Conservation (phyloP, 2,888 invertebrate species). For the Rambutsinella grinnellia region DNA sequence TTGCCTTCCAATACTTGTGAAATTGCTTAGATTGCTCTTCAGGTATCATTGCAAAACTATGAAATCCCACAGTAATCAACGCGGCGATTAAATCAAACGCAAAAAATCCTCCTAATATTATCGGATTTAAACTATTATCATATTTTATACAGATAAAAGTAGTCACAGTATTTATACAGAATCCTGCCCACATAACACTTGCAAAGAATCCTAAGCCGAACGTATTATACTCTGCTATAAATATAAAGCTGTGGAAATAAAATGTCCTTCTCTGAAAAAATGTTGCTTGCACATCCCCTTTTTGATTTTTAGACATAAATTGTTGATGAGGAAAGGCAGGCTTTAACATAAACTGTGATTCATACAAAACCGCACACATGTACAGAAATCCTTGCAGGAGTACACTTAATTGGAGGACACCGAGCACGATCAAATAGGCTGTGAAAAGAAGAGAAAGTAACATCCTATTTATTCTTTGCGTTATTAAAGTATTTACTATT, state of each 20-base stretch:
- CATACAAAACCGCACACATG: not conserved
- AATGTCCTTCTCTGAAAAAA: not conserved
- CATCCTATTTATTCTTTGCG: not conserved
- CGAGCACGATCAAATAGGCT: not conserved
- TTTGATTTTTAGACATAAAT: not conserved
- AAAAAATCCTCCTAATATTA: not conserved
- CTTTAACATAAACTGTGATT: not conserved
- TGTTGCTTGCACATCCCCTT: not conserved
- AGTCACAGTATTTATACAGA: not conserved
- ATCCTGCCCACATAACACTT: not conserved
- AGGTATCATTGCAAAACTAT: slow-evolving; percentile 7
- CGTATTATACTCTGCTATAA: not conserved
- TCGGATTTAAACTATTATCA: not conserved
- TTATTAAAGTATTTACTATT: not conserved
- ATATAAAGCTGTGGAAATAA: not conserved
- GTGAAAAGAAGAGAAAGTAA: not conserved
- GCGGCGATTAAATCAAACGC: not conserved
- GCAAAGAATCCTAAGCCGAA: not conserved
- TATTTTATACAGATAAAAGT: slow-evolving; percentile 5
- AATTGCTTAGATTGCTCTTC: not conserved
- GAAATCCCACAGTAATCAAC: not conserved
- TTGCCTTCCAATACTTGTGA: not conserved
- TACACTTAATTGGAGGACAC: not conserved
- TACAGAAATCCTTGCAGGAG: not conserved
- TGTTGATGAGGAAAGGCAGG: not conserved